Evolutionary conservation across 1,140 invertebrate genomes (phyloP).

Genomic region (Papilio helenus): DNA sequence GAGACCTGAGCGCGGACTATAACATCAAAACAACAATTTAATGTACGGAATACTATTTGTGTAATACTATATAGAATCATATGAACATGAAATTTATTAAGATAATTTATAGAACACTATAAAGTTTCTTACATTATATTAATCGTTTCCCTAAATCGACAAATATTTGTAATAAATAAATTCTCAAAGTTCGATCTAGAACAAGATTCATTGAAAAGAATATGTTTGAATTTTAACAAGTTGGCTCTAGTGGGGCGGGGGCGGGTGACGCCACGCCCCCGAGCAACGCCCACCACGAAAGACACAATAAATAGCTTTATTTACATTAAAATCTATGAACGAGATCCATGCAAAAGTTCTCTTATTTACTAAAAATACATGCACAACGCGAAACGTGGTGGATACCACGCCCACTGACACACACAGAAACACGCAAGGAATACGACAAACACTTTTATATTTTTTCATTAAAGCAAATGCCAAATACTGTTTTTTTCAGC

Average conservation of each 20-base stretch:
- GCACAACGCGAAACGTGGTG: not conserved
- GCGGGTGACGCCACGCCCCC: not conserved
- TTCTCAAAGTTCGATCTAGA: conserved; percentile 10
- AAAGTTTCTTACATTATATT: conserved; percentile 15
- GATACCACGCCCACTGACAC: not conserved
- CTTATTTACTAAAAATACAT: conserved; percentile 10
- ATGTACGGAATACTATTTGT: not conserved
- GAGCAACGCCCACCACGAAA: not conserved
- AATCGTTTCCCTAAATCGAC: not conserved
- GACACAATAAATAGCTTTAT: conserved; percentile 24
- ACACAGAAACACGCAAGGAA: not conserved
- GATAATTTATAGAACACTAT: not conserved
- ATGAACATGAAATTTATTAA: not conserved
- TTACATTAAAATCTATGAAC: conserved; percentile 15
- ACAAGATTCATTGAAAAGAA: conserved; percentile 5
- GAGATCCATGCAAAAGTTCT: conserved; percentile 21
- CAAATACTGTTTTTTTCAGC: conserved; percentile 30
- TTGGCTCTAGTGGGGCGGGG: not conserved
- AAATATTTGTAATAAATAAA: conserved; percentile 18
- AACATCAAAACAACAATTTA: conserved; percentile 8
- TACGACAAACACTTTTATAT: not conserved
- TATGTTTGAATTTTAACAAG: not conserved
- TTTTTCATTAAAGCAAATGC: conserved; percentile 34
- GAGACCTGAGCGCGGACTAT: not conserved
- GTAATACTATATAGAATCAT: not conserved